Percentiles rank a stretch among this genome's conserved stretches.
Evolutionary conservation across 2,888 invertebrate species (phyloP).

Genomic region (Perizoma affinitatum): DNA sequence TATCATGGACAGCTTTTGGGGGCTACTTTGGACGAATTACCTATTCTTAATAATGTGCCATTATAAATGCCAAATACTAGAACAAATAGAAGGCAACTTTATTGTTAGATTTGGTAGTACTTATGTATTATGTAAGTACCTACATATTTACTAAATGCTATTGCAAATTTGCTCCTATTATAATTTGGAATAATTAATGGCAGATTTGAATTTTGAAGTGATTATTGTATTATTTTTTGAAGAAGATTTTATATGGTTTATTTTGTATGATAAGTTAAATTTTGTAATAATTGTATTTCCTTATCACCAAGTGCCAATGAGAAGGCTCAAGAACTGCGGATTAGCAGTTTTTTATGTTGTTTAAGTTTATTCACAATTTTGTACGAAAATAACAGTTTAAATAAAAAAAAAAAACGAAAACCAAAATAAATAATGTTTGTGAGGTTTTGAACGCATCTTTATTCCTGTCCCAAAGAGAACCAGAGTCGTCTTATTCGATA

Average conservation of each 20-base stretch:
- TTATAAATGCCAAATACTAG: too few relatives aligned
- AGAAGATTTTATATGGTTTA: too few relatives aligned
- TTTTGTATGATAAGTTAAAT: slow-evolving; percentile 1
- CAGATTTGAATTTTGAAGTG: too few relatives aligned
- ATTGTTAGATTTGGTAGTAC: not conserved
- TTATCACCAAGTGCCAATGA: slow-evolving; percentile 14
- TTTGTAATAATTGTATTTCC: slow-evolving; percentile 4
- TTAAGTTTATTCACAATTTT: slow-evolving; percentile 15
- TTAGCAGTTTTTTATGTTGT: slow-evolving; percentile 12
- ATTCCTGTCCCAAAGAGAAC: slow-evolving; percentile 19
- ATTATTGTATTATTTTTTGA: too few relatives aligned
- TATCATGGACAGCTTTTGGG: slow-evolving; percentile 19
- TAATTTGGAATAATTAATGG: too few relatives aligned
- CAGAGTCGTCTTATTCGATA: slow-evolving; percentile 18
- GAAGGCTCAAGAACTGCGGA: slow-evolving; percentile 14
- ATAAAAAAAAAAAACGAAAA: slow-evolving; percentile 8
- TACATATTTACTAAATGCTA: too few relatives aligned
- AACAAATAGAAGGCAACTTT: too few relatives aligned
- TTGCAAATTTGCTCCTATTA: too few relatives aligned
- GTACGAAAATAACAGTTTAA: slow-evolving; percentile 7
- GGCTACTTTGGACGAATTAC: too few relatives aligned
- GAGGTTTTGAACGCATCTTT: slow-evolving; percentile 16
- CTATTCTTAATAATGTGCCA: too few relatives aligned
- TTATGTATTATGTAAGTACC: too few relatives aligned
- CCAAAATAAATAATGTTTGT: slow-evolving; percentile 5